phyloP scores from a whole-genome alignment of 2,113 vertebrate genomes.

The Semicossyphus pulcher region DNA sequence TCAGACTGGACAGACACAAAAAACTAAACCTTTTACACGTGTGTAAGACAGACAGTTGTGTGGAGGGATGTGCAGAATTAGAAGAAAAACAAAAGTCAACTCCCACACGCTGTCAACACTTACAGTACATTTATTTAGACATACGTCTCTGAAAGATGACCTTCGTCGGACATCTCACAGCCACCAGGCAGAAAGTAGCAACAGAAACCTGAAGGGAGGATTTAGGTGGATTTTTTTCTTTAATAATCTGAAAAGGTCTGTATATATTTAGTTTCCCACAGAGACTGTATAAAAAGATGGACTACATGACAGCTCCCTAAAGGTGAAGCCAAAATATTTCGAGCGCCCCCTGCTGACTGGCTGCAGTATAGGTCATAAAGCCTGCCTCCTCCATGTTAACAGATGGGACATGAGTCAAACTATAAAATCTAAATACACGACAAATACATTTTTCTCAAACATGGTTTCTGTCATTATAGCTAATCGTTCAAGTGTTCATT shows the following conservation, averaged over 20 bases:
- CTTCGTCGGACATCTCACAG: not conserved
- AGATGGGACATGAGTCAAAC: too few species aligned
- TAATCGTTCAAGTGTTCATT: too few species aligned
- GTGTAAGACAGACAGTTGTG: not conserved
- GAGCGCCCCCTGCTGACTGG: too few species aligned
- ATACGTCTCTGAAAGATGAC: not conserved
- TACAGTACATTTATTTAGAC: not conserved
- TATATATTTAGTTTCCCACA: too few species aligned
- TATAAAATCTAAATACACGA: too few species aligned
- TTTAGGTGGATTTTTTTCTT: not conserved
- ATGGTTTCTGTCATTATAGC: too few species aligned
- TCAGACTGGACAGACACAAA: not conserved
- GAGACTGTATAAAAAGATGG: too few species aligned
- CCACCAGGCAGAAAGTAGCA: not conserved
- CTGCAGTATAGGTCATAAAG: too few species aligned
- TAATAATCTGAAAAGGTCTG: not conserved
- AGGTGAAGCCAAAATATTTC: too few species aligned
- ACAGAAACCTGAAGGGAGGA: not conserved
- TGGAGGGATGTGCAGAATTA: not conserved
- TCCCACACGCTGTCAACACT: slow-evolving; percentile 7
- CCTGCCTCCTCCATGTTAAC: too few species aligned
- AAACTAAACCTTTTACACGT: not conserved
- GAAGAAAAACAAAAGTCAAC: not conserved
- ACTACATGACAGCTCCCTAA: too few species aligned
- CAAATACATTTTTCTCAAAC: too few species aligned